Percentiles rank a stretch among this genome's conserved stretches.
phyloP scores from a whole-genome alignment of 2,113 vertebrate genomes.

The Jaculus jaculus region DNA sequence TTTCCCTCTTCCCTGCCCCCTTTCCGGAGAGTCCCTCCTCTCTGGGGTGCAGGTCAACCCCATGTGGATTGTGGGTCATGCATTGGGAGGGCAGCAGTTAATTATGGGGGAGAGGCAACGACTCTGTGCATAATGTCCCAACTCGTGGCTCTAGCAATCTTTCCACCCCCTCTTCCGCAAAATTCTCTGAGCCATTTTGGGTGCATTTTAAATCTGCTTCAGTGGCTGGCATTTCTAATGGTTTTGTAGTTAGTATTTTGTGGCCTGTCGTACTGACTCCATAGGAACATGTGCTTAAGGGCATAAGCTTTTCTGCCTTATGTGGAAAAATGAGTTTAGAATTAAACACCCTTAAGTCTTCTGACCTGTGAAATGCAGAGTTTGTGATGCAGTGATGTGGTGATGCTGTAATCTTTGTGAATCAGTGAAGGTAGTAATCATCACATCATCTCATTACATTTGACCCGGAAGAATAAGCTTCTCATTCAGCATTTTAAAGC shows the following conservation, averaged over 20 bases:
- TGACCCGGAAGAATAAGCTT: conserved; percentile 27
- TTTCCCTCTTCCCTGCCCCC: no score
- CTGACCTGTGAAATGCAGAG: background rate
- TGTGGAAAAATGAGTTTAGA: background rate
- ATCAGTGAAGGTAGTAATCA: conserved; percentile 38
- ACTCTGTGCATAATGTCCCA: no score
- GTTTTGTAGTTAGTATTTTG: conserved; percentile 22
- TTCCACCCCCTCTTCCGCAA: no score
- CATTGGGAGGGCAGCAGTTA: no score
- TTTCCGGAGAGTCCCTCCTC: no score
- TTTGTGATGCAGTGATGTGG: background rate
- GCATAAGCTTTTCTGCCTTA: background rate
- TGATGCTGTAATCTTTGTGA: conserved; percentile 36
- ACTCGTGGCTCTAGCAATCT: no score
- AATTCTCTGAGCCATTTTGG: no score
- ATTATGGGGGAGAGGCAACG: no score
- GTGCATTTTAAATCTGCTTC: no score
- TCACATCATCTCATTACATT: conserved; percentile 51
- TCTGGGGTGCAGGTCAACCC: no score
- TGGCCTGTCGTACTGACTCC: background rate
- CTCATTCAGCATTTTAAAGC: conserved; percentile 11
- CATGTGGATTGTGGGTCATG: no score
- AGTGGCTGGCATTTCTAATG: background rate
- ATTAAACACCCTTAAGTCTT: background rate
- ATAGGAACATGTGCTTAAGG: background rate